Evolutionary conservation across 2,888 invertebrate genomes (phyloP).

Genomic region (Pollenia angustigena): DNA sequence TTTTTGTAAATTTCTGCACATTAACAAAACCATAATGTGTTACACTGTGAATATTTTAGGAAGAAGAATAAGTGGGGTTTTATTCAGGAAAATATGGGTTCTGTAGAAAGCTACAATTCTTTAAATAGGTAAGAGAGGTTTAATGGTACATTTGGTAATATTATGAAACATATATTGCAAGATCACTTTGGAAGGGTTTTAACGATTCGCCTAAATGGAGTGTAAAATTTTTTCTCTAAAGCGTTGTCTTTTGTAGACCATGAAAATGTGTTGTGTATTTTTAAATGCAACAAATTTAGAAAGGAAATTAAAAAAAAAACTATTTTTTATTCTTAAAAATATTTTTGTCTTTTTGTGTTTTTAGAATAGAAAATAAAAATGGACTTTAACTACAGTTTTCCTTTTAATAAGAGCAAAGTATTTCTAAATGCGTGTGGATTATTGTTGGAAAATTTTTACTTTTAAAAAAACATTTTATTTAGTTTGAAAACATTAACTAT

Average conservation of each 20-base stretch:
- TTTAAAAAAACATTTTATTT: constrained; percentile 12
- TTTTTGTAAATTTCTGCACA: constrained; percentile 6
- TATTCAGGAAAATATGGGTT: no score
- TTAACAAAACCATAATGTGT: constrained; percentile 30
- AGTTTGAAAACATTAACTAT: neutral
- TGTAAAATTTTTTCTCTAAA: neutral
- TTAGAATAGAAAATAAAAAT: constrained; percentile 22
- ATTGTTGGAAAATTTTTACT: constrained; percentile 12
- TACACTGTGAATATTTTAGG: neutral
- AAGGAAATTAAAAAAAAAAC: neutral
- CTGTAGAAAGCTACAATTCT: no score
- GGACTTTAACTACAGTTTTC: constrained; percentile 11
- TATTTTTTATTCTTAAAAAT: neutral
- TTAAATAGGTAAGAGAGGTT: no score
- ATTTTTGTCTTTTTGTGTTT: neutral
- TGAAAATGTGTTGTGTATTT: neutral
- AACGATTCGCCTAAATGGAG: neutral
- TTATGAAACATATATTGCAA: neutral
- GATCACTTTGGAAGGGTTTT: neutral
- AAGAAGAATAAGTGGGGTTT: neutral
- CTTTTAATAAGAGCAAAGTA: neutral
- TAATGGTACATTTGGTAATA: neutral
- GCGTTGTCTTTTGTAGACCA: constrained; percentile 12
- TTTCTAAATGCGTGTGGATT: neutral
- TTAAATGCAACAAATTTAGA: neutral